Evolutionary conservation across 1,140 invertebrate genomes (phyloP), one percentile per base, ranked within the genome.

Genomic region (Pseudachorutes palmiensis): DNA sequence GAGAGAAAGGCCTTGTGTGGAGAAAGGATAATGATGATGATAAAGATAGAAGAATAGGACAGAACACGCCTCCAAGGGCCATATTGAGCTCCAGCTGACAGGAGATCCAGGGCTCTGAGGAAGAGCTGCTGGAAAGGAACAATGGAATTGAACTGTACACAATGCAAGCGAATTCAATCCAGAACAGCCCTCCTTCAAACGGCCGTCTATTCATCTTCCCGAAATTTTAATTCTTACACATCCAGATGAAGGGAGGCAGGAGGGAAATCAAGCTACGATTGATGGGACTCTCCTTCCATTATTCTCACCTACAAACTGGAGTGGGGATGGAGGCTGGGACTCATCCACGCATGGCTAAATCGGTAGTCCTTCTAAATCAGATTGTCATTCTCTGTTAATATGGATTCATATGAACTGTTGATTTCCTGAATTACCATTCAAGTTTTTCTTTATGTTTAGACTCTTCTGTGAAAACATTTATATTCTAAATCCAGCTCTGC

Each of bases 1-100:
- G 51, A 26, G 51, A 16, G 51, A 55, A 55, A 55, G 51, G 51
- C 51, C 51, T 5, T 55, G 51, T 55, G 51, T 14, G 12, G 51
- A 55, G 24, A 55, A 26, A 26, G 24, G 24, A 26, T 19, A 45
- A 45, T 45, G 36, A 45, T 45, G 9, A 19, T 45, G 9, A 12
- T 45, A 26, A 55, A 5, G 51, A 55, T 9, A 14, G 51, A 55
- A 55, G 51, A 55, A 55, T 55, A 14, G 12, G 24, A 16, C 5
- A 26, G 51, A 14, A 12, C 51, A 55, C 51, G 51, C 51, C 51
- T 55, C 24, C 51, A 22, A 16, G 24, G 51, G 12, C 51, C 51
- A 14, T 19, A 55, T 14, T 55, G 51, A 55, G 5, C 51, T 55
- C 51, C 51, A 55, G 12, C 51, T 55, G 51, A 55, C 51, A 19